A percentile compares a stretch with the other conserved stretches of the same genome.
Conservation (phyloP, 1,140 invertebrate species). For the Bradysia coprophila region DNA sequence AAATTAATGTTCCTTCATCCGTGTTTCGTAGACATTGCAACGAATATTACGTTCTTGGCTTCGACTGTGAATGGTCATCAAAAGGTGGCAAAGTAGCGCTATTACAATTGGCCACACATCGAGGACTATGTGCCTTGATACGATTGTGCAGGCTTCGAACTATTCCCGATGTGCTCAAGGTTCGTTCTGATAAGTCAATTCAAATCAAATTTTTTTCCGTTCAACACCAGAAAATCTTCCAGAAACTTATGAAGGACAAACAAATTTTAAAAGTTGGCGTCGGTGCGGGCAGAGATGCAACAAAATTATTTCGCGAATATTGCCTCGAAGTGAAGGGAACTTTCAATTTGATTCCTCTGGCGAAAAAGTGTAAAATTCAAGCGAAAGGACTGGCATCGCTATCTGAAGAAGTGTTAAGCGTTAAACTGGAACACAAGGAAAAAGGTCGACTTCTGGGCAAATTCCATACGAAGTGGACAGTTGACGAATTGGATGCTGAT, state of each 20-base stretch:
- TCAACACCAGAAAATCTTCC: slow-evolving; percentile 10
- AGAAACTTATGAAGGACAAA: slow-evolving; percentile 29
- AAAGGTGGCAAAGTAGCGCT: slow-evolving; percentile 32
- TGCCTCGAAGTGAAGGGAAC: slow-evolving; percentile 38
- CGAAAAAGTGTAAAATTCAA: slow-evolving; percentile 24
- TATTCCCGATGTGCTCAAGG: slow-evolving; percentile 33
- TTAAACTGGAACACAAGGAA: slow-evolving; percentile 44
- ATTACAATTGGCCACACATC: slow-evolving; percentile 38
- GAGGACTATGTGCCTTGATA: slow-evolving; percentile 40
- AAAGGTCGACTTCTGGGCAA: slow-evolving; percentile 36
- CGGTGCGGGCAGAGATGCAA: slow-evolving; percentile 45
- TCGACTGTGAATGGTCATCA: slow-evolving; percentile 54
- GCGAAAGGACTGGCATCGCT: slow-evolving; percentile 38
- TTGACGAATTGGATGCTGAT: slow-evolving; percentile 31
- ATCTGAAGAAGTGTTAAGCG: slow-evolving; percentile 30
- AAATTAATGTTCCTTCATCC: too few species aligned
- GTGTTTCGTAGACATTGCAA: slow-evolving; percentile 15
- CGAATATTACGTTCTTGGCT: slow-evolving; percentile 30
- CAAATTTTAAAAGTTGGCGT: slow-evolving; percentile 55
- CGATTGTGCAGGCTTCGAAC: slow-evolving; percentile 33
- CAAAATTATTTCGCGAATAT: slow-evolving; percentile 45
- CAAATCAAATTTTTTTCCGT: too few species aligned
- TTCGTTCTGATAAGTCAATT: too few species aligned
- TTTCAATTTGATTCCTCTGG: slow-evolving; percentile 48
- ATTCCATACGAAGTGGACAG: slow-evolving; percentile 39